Base-by-base conservation (phyloP, 2,113 vertebrate genomes). In the Promerops cafer region DNA sequence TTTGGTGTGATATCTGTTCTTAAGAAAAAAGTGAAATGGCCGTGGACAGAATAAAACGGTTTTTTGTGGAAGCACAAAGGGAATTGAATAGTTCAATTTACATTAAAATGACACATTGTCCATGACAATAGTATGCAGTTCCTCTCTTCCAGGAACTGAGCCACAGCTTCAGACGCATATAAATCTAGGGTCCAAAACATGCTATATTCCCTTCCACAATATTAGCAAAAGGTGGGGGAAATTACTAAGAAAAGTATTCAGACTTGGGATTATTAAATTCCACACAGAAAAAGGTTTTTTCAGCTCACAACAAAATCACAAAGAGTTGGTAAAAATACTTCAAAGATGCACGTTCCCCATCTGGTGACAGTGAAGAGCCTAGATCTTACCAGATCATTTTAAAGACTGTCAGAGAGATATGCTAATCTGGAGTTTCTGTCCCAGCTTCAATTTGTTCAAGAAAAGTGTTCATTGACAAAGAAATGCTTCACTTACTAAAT, bases 301-400 rank as follows among this genome's bases (percentile, higher is more conserved):
- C 35, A 45, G 24, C 54, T 95, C 71, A 83, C 50, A 86, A 70
- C 11, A 89, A 74, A 93, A 64, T 68, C 52, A 71, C 52, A 66
- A 88, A 90, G 42, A 10, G 16, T 37, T 85, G 40, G 49, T 93
- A 94, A 91, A 93, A 96, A 91, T 93, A 83, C 74, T 96, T 96
- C 84, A 96, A 91, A 96, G 56, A 56, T 79, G 17, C 30, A 72
- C 17, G 2, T 90, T 94, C 49, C 56, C 37, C 45, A 59, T 23
- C 44, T 68, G 52, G 61, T 94, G 86, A 87, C 91, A 84, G 31
- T 68, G 63, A 93, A 70, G 39, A 81, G 47, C 35, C 79, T 86
- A 69, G 72, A 84, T 90, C 44, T 92, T 78, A 94, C 39, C 30
- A 59, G 44, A 64, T 71, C 27, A 26, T 89, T 94, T 90, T 87